Evolutionary conservation across 2,797 vertebrate species (phyloP), one percentile per base, ranked within the genome.

Genomic region (Phoebastria nigripes): DNA sequence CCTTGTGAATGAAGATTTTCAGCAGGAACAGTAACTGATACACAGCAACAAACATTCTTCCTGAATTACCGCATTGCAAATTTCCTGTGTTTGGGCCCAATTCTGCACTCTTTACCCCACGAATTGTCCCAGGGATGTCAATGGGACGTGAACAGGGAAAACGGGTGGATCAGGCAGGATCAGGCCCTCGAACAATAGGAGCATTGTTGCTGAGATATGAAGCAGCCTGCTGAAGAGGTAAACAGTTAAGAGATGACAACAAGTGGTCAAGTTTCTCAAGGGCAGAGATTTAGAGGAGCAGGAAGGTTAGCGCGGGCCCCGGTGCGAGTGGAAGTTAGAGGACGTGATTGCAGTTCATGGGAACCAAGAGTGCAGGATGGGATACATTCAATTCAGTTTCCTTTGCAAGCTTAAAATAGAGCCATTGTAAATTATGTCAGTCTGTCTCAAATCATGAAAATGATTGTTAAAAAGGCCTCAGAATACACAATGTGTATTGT

Each of bases 381-480:
- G 99, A 99, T 99, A 99, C 99, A 99, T 99, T 99, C 99, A 99
- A 99, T 98, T 99, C 97, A 95, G 98, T 98, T 99, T 99, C 99
- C 99, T 99, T 98, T 98, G 97, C 98, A 94, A 97, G 98, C 99
- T 98, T 98, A 99, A 99, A 99, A 99, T 99, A 99, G 99, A 98
- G 98, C 99, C 98, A 99, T 99, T 99, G 99, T 99, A 98, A 98
- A 98, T 98, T 98, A 99, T 99, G 98, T 98, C 98, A 98, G 98
- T 95, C 98, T 98, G 98, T 99, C 98, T 98, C 97, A 97, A 99
- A 98, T 98, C 98, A 97, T 98, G 98, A 99, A 98, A 98, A 99
- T 98, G 98, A 98, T 98, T 99, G 98, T 98, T 99, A 98, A 98
- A 98, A 98, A 98, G 97, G 96, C 94, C 97, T 98, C 97, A 46